Evolutionary conservation across 2,888 invertebrate species (phyloP).

Genomic region (Timema podura): DNA sequence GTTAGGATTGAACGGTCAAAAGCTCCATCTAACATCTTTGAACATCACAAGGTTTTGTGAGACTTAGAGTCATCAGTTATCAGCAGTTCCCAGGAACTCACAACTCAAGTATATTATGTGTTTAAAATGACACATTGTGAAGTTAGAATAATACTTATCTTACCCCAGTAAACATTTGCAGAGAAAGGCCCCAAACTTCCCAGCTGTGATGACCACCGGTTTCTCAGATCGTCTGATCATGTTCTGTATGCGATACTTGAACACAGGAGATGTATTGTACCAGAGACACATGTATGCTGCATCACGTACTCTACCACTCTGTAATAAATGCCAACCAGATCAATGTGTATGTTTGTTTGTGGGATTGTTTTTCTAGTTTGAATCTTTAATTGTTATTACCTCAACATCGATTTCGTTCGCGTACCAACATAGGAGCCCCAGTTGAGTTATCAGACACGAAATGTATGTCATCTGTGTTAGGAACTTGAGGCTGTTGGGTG

Average conservation of each 20-base stretch:
- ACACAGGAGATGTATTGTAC: conserved; percentile 5
- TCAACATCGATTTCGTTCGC: conserved; percentile 18
- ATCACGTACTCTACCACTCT: neutral
- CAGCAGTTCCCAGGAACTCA: no score
- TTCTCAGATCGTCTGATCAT: conserved; percentile 34
- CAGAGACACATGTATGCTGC: conserved; percentile 16
- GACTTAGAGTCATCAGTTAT: no score
- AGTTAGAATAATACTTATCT: no score
- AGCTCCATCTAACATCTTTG: no score
- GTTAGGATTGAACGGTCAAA: no score
- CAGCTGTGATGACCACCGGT: conserved; percentile 36
- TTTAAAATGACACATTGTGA: no score
- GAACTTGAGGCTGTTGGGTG: conserved; percentile 15
- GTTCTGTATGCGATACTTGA: conserved; percentile 23
- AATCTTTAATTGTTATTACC: conserved; percentile 1
- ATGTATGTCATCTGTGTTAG: conserved; percentile 7
- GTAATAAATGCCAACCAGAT: no score
- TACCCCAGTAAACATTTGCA: no score
- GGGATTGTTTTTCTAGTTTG: neutral
- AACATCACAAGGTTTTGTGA: no score
- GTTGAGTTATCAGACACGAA: conserved; percentile 8
- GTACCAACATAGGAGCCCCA: conserved; percentile 15
- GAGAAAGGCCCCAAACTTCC: no score
- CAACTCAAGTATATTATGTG: no score
- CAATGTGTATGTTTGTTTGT: no score